Percentiles rank a stretch among this genome's conserved stretches.
These are phyloP conservation scores for Saimiri boliviensis DNA, from an alignment of 2,113 vertebrate genomes.

Conservation along the genomic window DNA sequence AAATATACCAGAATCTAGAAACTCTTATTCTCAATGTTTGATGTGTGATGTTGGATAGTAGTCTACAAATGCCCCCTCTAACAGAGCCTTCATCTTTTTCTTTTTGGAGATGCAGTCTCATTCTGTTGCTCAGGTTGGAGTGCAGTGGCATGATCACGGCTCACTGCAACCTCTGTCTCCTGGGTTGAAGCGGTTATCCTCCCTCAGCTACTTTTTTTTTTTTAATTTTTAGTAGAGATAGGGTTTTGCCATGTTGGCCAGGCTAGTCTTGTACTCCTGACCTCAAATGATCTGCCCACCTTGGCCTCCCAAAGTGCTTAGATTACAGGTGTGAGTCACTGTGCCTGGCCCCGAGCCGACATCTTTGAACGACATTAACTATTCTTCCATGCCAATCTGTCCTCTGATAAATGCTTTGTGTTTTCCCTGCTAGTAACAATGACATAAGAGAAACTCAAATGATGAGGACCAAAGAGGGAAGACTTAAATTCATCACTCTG, in stretches of 20 bases:
- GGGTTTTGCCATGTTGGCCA: too few relatives aligned
- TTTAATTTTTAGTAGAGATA: too few relatives aligned
- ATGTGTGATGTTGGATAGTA: background rate
- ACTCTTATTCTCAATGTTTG: background rate
- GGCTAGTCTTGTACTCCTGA: too few relatives aligned
- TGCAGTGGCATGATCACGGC: too few relatives aligned
- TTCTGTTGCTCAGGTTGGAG: too few relatives aligned
- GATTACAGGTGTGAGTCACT: too few relatives aligned
- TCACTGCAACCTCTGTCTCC: too few relatives aligned
- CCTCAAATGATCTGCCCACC: too few relatives aligned
- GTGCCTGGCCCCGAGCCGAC: background rate
- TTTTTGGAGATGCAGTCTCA: too few relatives aligned
- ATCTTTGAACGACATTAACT: background rate
- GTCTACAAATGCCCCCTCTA: background rate
- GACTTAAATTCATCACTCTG: background rate
- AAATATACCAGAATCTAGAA: background rate
- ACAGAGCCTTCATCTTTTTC: background rate
- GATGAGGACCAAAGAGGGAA: background rate
- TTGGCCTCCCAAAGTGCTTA: too few relatives aligned
- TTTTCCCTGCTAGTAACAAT: background rate
- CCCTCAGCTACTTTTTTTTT: too few relatives aligned
- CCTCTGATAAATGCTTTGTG: background rate
- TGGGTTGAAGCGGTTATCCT: too few relatives aligned
- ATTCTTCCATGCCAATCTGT: background rate
- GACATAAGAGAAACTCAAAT: background rate